A percentile compares a stretch with the other conserved stretches of the same genome.
phyloP scores from a whole-genome alignment of 2,888 invertebrate genomes.

The Drosophila barbarae region DNA sequence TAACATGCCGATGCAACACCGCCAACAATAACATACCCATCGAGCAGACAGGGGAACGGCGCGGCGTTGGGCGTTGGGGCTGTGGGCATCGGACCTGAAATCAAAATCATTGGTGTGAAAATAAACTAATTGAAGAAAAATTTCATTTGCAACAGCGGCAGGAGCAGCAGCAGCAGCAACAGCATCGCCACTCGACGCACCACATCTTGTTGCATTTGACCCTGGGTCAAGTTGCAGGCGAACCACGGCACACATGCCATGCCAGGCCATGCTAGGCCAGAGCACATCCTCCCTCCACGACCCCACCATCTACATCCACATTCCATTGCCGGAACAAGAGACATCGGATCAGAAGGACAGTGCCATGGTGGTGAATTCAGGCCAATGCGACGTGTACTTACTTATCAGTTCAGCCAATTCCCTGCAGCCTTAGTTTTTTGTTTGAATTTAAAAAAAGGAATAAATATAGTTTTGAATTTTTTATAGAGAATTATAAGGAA shows the following conservation, averaged over 20 bases:
- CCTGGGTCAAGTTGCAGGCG: slow-evolving; percentile 65
- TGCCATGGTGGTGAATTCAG: slow-evolving; percentile 1
- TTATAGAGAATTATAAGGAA: too few species aligned
- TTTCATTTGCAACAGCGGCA: slow-evolving; percentile 58
- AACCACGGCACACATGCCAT: slow-evolving; percentile 8
- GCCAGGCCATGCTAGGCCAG: neutral
- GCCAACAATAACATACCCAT: slow-evolving; percentile 37
- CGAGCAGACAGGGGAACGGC: slow-evolving; percentile 10
- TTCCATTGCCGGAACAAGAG: slow-evolving; percentile 22
- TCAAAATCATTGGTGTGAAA: slow-evolving; percentile 74
- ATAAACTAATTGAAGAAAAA: slow-evolving; percentile 75
- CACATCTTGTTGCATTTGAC: slow-evolving; percentile 69
- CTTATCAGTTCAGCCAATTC: slow-evolving; percentile 59
- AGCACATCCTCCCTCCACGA: slow-evolving; percentile 1
- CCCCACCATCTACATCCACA: neutral
- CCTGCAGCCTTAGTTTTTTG: neutral
- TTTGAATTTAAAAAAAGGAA: neutral
- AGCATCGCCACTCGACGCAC: slow-evolving; percentile 40
- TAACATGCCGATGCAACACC: slow-evolving; percentile 30
- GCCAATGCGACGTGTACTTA: slow-evolving; percentile 43
- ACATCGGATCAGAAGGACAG: slow-evolving; percentile 11
- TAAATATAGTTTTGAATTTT: too few species aligned
- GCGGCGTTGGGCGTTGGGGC: slow-evolving; percentile 1
- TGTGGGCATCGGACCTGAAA: slow-evolving; percentile 52
- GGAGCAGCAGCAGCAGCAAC: slow-evolving; percentile 29